Evolutionary conservation across 2,888 invertebrate species (phyloP), one percentile per base, ranked within the genome.

Genomic region (Caradrina kadenii): DNA sequence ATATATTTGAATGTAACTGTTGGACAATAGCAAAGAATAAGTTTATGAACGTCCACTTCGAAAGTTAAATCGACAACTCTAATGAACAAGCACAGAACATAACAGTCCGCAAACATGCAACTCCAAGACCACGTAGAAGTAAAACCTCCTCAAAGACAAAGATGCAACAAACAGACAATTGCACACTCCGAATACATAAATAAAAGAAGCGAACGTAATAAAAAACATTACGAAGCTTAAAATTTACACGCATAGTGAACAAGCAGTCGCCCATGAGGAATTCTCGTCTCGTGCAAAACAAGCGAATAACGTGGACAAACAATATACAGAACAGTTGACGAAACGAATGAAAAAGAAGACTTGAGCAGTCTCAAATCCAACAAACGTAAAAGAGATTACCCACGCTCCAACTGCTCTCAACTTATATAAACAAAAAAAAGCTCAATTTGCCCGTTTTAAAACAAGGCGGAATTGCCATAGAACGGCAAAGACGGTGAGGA

Each of bases 321-420:
- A 93, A 89, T 89, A 90, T 89, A 85, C 90, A 92, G 89, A 88
- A 89, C 90, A 84, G 88, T 90, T 93, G 93, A 93, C 92, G 93
- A 90, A 91, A 92, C 88, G 89, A 92, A 92, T 90, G 92, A 92
- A 94, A 94, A 93, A 92, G 89, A 90, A 92, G 89, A 89, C 86
- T 82, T 64, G 53, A 72, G 63, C 88, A 90, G 90, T 92, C 93
- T 93, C 92, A 92, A 93, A 93, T 93, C 92, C 91, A 92, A 94
- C 94, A 93, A 94, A 94, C 94, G 93, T 90, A 93, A 95, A 95
- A 92, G 93, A 94, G 94, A 95, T 95, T 96, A 95, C 94, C 92
- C 86, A 90, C 93, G 94, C 94, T 93, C 93, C 92, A 92, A 92
- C 93, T 94, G 94, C 90, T 93, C 91, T 90, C 92, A 93, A 94